Conservation (phyloP, 2,888 invertebrate genomes). For the Drosophila lacicola region DNA sequence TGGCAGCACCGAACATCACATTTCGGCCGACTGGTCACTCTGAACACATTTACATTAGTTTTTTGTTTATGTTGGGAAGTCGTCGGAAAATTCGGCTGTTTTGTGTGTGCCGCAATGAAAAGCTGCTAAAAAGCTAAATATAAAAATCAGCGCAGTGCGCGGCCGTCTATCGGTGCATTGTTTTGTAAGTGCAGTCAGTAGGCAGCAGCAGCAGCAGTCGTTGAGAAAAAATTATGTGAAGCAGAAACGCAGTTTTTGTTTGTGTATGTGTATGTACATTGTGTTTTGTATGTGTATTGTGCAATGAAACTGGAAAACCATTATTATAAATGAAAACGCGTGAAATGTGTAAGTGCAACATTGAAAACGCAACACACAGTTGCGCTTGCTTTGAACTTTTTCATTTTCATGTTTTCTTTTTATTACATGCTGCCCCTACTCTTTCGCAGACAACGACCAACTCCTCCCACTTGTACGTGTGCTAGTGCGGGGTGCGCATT, state of each 20-base stretch:
- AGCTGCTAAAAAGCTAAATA: slow-evolving; percentile 79
- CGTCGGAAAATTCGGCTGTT: slow-evolving; percentile 73
- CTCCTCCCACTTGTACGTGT: slow-evolving; percentile 73
- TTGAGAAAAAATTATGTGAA: slow-evolving; percentile 65
- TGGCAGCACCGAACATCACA: slow-evolving; percentile 39
- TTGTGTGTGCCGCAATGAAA: slow-evolving; percentile 62
- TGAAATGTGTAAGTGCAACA: slow-evolving; percentile 69
- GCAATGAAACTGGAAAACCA: slow-evolving; percentile 62
- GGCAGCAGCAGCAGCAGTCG: slow-evolving; percentile 44
- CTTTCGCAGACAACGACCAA: slow-evolving; percentile 54
- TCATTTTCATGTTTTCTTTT: slow-evolving; percentile 58
- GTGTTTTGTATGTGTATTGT: slow-evolving; percentile 60
- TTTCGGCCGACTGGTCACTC: slow-evolving; percentile 36
- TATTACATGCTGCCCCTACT: slow-evolving; percentile 27
- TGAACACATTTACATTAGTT: slow-evolving; percentile 59
- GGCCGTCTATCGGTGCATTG: slow-evolving; percentile 55
- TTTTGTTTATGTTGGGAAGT: slow-evolving; percentile 74
- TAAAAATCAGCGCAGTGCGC: slow-evolving; percentile 75
- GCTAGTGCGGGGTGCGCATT: slow-evolving; percentile 67
- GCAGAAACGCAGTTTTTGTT: slow-evolving; percentile 67
- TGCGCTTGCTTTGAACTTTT: slow-evolving; percentile 54
- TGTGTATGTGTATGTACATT: slow-evolving; percentile 39
- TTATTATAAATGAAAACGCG: slow-evolving; percentile 70
- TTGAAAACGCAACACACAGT: slow-evolving; percentile 34
- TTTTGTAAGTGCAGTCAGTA: slow-evolving; percentile 57